Evolutionary conservation across 2,113 vertebrate genomes (phyloP).

Genomic region (Pomatorhinus ruficollis): DNA sequence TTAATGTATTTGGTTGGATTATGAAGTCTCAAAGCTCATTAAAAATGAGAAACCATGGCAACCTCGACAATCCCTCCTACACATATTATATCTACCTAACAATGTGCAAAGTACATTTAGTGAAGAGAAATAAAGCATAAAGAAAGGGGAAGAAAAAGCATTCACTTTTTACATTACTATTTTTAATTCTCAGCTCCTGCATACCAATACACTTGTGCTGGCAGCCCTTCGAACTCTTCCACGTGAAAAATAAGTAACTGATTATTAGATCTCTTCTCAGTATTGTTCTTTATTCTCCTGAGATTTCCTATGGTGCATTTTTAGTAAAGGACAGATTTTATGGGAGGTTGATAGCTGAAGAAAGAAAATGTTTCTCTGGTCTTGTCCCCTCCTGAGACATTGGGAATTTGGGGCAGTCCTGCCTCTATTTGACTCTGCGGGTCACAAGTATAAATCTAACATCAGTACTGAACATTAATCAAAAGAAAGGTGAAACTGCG

Average conservation of each 20-base stretch:
- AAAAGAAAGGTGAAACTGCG: neutral
- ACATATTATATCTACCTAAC: slow-evolving; percentile 63
- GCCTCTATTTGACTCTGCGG: neutral
- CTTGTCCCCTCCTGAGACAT: neutral
- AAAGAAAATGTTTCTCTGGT: neutral
- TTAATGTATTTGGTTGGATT: slow-evolving; percentile 64
- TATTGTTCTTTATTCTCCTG: neutral
- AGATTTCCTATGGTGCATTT: neutral
- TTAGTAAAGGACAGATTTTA: neutral
- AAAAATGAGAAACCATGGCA: slow-evolving; percentile 75
- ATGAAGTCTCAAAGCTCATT: slow-evolving; percentile 65
- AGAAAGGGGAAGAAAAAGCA: neutral
- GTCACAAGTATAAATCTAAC: neutral
- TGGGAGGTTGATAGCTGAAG: neutral
- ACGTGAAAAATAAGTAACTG: neutral
- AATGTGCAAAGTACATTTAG: slow-evolving; percentile 53
- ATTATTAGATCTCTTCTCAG: neutral
- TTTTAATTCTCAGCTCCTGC: slow-evolving; percentile 37
- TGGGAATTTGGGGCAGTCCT: neutral
- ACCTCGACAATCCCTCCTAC: slow-evolving; percentile 68
- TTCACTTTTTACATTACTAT: neutral
- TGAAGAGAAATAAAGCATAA: slow-evolving; percentile 49
- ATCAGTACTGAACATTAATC: neutral
- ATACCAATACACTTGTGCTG: neutral
- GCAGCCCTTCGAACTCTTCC: neutral